Evolutionary conservation across 2,113 vertebrate genomes (phyloP), one percentile per base, ranked within the genome.

Genomic region (Nyctibius bracteatus): DNA sequence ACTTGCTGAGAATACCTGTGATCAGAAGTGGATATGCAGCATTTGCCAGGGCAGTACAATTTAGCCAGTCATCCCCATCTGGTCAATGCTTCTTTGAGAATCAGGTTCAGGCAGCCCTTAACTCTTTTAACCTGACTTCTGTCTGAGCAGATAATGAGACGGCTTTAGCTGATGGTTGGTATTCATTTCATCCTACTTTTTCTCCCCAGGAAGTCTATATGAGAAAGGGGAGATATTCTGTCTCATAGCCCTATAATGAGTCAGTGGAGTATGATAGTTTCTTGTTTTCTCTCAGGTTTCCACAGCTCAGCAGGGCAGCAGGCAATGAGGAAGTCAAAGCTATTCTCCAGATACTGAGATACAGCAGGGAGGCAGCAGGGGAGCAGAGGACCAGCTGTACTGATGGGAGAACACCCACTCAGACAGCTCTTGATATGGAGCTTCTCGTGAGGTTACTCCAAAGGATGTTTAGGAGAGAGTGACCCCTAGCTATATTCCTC

Each of bases 341-440:
- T 78, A 35, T 62, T 93, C 62, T 85, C 87, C 85, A 96, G 57
- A 73, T 31, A 88, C 55, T 44, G 75, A 35, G 84, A 54, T 72
- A 65, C 70, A 92, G 84, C 65, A 95, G 71, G 75, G 51, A 89
- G 83, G 63, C 96, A 94, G 95, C 94, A 92, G 88, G 92, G 80
- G 55, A 94, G 73, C 44, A 70, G 54, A 77, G 51, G 75, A 97
- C 54, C 79, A 92, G 93, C 85, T 96, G 96, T 90, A 90, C 30
- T 4, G 0, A 81, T 31, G 27, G 79, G 55, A 94, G 71, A 95
- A 92, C 92, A 96, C 85, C 93, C 88, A 93, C 94, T 90, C 79
- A 95, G 61, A 70, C 19, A 89, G 67, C 67, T 83, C 80, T 39
- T 74, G 44, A 62, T 81, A 63, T 0, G 0, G 55, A 95, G 47